A percentile compares a stretch with the other conserved stretches of the same genome.
phyloP scores from a whole-genome alignment of 2,888 invertebrate genomes.

The Nemotelus nigrinus region DNA sequence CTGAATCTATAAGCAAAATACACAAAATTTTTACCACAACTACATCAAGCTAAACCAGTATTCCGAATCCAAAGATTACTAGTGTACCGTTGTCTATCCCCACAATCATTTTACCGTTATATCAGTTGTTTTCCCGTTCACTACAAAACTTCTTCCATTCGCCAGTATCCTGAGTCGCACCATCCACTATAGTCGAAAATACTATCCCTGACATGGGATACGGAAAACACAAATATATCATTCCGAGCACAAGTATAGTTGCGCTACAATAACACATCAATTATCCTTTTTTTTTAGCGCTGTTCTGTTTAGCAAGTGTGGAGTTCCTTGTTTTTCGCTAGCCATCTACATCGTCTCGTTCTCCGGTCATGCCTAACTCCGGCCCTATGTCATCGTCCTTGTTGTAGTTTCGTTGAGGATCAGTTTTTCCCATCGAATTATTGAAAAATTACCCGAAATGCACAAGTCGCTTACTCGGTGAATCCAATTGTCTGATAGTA shows the following conservation, averaged over 20 bases:
- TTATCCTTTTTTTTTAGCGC: conserved; percentile 43
- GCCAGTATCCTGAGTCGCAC: not conserved
- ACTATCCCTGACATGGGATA: conserved; percentile 31
- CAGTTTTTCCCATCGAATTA: conserved; percentile 46
- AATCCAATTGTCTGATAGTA: not conserved
- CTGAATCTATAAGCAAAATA: no score
- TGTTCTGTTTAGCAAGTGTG: conserved; percentile 31
- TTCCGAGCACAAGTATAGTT: conserved; percentile 26
- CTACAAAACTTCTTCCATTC: conserved; percentile 27
- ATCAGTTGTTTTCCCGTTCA: not conserved
- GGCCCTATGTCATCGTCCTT: not conserved
- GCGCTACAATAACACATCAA: conserved; percentile 51
- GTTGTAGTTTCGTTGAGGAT: not conserved
- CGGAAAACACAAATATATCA: conserved; percentile 49
- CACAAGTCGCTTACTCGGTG: not conserved
- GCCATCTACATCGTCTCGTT: not conserved
- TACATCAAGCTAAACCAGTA: no score
- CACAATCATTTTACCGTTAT: not conserved
- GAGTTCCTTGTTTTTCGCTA: not conserved
- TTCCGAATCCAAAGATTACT: not conserved
- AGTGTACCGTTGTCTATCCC: not conserved
- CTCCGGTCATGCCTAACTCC: not conserved
- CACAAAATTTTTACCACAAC: no score
- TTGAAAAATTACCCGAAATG: conserved; percentile 49
- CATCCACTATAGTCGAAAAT: conserved; percentile 22